Conservation (phyloP, 2,888 invertebrate species). For the Caenorhabditis sinica region DNA sequence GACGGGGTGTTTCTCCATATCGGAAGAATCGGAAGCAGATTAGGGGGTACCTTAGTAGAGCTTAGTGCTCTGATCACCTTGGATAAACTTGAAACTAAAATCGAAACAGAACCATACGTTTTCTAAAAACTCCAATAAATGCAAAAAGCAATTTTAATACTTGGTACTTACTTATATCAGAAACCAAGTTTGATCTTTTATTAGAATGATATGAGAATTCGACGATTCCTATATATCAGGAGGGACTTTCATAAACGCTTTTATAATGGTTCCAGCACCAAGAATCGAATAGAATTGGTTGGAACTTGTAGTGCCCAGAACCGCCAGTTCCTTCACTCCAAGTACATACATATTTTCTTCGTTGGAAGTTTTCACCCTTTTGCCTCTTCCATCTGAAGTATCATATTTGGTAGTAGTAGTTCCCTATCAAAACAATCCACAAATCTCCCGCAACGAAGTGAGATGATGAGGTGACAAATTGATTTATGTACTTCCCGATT, state of each 20-base stretch:
- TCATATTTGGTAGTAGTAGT: constrained; percentile 30
- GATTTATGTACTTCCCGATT: constrained; percentile 60
- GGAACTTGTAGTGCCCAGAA: neutral
- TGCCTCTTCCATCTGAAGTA: neutral
- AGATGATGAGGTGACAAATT: constrained; percentile 56
- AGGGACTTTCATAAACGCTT: too few relatives aligned
- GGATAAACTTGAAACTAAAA: too few relatives aligned
- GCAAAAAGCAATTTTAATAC: too few relatives aligned
- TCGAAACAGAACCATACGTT: too few relatives aligned
- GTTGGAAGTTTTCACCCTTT: neutral
- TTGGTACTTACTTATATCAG: too few relatives aligned
- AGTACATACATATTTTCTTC: neutral
- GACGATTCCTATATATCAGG: too few relatives aligned
- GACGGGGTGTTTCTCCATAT: neutral
- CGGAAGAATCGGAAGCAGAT: neutral
- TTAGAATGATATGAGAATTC: too few relatives aligned
- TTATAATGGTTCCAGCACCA: too few relatives aligned
- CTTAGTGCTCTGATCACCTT: too few relatives aligned
- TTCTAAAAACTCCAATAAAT: too few relatives aligned
- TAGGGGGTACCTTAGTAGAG: too few relatives aligned
- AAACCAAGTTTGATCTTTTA: too few relatives aligned
- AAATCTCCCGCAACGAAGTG: constrained; percentile 28
- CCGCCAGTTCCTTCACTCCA: neutral
- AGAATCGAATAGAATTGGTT: neutral
- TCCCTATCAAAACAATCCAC: constrained; percentile 53